Conservation (phyloP, 2,113 vertebrate genomes). For the Rhizomys pruinosus region DNA sequence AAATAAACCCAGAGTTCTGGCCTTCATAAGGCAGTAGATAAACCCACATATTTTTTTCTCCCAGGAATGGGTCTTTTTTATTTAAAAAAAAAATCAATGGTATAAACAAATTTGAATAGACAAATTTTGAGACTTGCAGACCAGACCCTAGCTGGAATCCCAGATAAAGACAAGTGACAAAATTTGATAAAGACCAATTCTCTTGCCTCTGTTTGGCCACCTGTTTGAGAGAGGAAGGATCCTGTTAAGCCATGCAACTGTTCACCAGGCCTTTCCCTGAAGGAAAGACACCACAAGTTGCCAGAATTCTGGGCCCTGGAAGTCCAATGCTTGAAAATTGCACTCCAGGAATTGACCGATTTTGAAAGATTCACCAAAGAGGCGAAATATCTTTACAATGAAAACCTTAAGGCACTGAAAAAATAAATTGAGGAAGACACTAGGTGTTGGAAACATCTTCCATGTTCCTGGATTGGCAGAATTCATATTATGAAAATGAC, state of each 20-base stretch:
- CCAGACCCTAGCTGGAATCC: conserved; percentile 3
- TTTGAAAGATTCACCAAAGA: neutral
- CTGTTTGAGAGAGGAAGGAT: neutral
- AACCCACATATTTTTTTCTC: neutral
- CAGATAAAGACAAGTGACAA: too few relatives aligned
- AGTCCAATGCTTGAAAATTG: neutral
- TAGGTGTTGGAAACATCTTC: neutral
- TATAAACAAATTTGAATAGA: neutral
- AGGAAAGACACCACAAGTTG: neutral
- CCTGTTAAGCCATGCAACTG: fast-evolving
- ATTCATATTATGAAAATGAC: neutral
- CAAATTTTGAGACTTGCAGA: neutral
- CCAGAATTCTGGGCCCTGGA: neutral
- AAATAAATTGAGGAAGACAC: neutral
- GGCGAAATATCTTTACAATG: neutral
- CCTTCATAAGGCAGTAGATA: neutral
- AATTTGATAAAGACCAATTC: neutral
- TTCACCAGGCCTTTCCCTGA: neutral
- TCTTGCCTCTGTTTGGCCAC: neutral
- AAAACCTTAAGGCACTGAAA: neutral
- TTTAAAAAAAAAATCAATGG: neutral
- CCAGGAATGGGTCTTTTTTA: neutral
- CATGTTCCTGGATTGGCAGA: neutral
- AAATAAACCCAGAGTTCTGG: neutral
- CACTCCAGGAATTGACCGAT: neutral